phyloP scores from a whole-genome alignment of 2,797 vertebrate species.

The Chloroceryle amazona region DNA sequence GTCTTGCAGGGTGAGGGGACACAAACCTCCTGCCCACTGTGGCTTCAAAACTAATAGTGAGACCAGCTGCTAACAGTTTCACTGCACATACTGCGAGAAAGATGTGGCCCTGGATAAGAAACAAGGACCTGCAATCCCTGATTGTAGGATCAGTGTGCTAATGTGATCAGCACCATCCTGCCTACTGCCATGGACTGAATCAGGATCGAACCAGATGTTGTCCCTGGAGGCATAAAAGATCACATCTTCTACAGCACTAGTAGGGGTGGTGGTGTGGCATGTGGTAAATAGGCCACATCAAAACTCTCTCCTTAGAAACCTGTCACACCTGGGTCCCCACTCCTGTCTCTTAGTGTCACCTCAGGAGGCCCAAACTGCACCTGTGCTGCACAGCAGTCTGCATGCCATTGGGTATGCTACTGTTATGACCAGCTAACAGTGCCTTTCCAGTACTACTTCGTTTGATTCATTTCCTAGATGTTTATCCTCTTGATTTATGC shows the following conservation, averaged over 20 bases:
- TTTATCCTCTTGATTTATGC: neutral
- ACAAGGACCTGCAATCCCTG: neutral
- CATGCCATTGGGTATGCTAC: neutral
- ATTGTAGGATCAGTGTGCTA: neutral
- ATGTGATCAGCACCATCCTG: neutral
- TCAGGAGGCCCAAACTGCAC: neutral
- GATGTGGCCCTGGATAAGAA: fast-evolving
- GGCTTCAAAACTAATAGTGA: neutral
- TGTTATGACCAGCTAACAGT: neutral
- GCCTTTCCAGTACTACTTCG: neutral
- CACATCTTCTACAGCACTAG: neutral
- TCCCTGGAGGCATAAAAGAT: neutral
- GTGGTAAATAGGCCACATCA: neutral
- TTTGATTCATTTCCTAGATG: neutral
- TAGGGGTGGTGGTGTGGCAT: neutral
- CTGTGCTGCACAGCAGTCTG: neutral
- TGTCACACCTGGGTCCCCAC: neutral
- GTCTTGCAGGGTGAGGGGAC: neutral
- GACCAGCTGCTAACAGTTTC: neutral
- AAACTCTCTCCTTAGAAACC: neutral
- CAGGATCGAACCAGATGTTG: neutral
- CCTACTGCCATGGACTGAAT: no score
- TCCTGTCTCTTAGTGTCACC: neutral
- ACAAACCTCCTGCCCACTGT: neutral
- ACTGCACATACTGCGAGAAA: fast-evolving